These are phyloP conservation scores for Nothobranchius kuhntae DNA, from an alignment of 2,113 vertebrate genomes.

Conservation along the genomic window DNA sequence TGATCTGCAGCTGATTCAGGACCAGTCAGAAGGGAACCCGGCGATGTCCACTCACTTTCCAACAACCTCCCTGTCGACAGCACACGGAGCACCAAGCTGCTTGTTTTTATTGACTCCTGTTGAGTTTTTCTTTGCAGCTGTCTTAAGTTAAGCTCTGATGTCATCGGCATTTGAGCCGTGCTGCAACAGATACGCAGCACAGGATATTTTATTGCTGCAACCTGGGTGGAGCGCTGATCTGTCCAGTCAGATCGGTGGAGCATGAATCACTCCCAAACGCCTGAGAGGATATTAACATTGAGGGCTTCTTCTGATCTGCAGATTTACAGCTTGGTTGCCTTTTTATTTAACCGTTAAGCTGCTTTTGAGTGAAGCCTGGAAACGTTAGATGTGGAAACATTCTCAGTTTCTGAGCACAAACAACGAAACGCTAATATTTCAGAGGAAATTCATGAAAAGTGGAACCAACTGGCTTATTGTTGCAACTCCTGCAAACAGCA, in stretches of 20 bases:
- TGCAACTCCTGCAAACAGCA: not conserved
- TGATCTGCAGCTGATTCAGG: not conserved
- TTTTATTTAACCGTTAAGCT: not conserved
- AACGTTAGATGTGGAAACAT: not conserved
- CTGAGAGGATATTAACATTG: too few relatives aligned
- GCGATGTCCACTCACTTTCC: too few relatives aligned
- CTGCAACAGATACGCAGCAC: slow-evolving; percentile 1
- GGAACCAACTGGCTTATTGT: not conserved
- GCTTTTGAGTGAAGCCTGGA: not conserved
- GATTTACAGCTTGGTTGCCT: not conserved
- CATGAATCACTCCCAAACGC: not conserved
- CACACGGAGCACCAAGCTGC: not conserved
- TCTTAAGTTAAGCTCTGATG: slow-evolving; percentile 1
- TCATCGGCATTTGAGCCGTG: not conserved
- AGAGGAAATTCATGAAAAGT: not conserved
- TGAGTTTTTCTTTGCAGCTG: not conserved
- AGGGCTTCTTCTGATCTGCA: not conserved
- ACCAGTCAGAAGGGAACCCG: too few relatives aligned
- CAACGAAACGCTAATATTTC: not conserved
- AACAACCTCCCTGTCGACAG: not conserved
- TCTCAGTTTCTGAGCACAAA: not conserved
- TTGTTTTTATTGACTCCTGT: not conserved
- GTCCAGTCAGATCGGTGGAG: slow-evolving; percentile 5
- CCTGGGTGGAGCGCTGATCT: slow-evolving; percentile 1
- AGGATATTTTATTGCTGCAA: not conserved